phyloP scores from a whole-genome alignment of 2,113 vertebrate species.

The Promerops cafer region DNA sequence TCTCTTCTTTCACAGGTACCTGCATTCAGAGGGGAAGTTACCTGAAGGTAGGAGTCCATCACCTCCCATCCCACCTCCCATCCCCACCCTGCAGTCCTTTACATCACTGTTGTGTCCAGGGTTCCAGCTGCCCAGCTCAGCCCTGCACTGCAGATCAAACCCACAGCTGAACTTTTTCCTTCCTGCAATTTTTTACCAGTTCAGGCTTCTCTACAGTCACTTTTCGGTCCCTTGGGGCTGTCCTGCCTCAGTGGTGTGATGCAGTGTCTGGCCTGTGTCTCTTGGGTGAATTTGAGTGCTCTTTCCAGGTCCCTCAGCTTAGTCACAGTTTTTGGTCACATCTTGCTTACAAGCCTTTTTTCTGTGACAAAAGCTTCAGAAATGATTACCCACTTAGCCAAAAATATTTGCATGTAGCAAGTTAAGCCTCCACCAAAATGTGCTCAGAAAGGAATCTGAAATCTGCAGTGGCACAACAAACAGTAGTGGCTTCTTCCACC shows the following conservation, averaged over 20 bases:
- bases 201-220: neutral
- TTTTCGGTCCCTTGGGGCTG: neutral
- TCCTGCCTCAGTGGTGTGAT: neutral
- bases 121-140: neutral
- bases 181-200: neutral
- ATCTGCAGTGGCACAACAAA: neutral
- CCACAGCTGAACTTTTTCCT: neutral
- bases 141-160: neutral
- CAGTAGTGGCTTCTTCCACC: neutral
- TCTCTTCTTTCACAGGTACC: slow-evolving; percentile 51
- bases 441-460: neutral
- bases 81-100: neutral
- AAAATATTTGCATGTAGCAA: neutral
- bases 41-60: slow-evolving; percentile 65
- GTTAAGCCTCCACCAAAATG: neutral
- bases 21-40: slow-evolving; percentile 53
- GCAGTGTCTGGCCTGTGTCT: neutral
- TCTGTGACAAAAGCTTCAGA: neutral
- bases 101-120: neutral
- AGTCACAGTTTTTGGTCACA: neutral
- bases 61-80: neutral
- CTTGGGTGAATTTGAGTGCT: neutral
- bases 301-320: neutral
- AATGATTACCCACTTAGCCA: neutral
- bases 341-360: neutral